Evolutionary conservation across 2,888 invertebrate species (phyloP).

Genomic region (Chalcis sispes): DNA sequence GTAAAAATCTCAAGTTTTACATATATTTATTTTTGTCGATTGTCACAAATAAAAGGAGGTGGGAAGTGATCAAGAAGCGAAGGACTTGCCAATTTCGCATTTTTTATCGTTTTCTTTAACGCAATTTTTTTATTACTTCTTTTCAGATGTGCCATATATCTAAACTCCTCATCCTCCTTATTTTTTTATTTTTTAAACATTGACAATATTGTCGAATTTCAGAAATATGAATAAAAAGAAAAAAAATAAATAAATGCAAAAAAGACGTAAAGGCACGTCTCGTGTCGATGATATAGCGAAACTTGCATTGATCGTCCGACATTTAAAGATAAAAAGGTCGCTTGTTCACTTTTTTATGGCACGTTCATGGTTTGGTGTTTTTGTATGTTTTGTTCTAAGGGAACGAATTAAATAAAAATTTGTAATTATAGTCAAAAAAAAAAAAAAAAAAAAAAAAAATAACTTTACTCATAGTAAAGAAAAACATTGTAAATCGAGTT

Average conservation of each 20-base stretch:
- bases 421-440: constrained; percentile 42
- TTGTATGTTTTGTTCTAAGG: not conserved
- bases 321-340: constrained; percentile 7
- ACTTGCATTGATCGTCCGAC: constrained; percentile 6
- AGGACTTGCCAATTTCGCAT: constrained; percentile 37
- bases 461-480: constrained; percentile 29
- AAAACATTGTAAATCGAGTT: constrained; percentile 70
- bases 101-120: constrained; percentile 19
- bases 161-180: constrained; percentile 14
- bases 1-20: constrained; percentile 29
- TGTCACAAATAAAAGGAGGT: constrained; percentile 33
- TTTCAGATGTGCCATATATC: constrained; percentile 50
- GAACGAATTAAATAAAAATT: constrained; percentile 17
- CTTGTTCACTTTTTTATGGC: constrained; percentile 41
- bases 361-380: constrained; percentile 35
- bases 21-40: constrained; percentile 38
- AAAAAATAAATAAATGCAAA: not conserved
- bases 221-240: not conserved
- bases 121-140: constrained; percentile 20
- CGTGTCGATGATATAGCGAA: constrained; percentile 3
- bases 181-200: no score
- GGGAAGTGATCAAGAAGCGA: constrained; percentile 40
- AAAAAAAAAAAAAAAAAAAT: no score
- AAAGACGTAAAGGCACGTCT: constrained; percentile 7
- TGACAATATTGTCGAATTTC: constrained; percentile 20